Base-by-base conservation (phyloP, 2,797 vertebrate genomes). In the Ispidina picta region DNA sequence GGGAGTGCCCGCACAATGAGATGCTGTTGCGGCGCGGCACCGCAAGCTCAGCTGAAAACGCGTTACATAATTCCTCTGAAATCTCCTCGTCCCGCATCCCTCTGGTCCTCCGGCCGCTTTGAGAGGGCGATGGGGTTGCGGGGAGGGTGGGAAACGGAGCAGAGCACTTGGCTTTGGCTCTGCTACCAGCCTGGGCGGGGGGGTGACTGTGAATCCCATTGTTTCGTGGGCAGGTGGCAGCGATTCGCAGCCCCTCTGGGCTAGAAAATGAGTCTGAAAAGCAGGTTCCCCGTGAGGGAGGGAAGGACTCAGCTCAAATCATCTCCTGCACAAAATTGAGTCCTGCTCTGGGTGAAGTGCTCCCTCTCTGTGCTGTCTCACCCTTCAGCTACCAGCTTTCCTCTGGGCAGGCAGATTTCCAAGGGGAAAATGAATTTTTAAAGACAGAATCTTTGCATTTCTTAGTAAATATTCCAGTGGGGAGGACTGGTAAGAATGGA, bases 61-160 rank as follows among this genome's bases (percentile, higher is more conserved):
- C n/a, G 0, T 80, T 87, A n/a, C 79, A 58, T 89, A 69, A 91
- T 69, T 65, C 2, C 44, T 19, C 52, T 6, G 33, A 10, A 8
- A 71, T 3, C 59, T 9, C 18, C 76, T 21, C 4, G 15, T 25
- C 6, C 19, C 6, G 41, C 5, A 1, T 33, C 56, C 22, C 0
- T 2, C 23, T 13, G 12, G 43, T 7, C 15, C 21, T 13, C 10
- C 1, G 49, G 44, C 2, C 8, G 3, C 39, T 64, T 1, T 12
- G 26, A 13, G 9, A n/a, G 23, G 51, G 48, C 17, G 4, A 17
- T 29, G 51, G 28, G 59, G 19, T 39, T 6, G 29, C 2, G 4
- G 78, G 0, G 60, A 65, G 6, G 5, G 0, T 3, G 55, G 5
- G 60, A 25, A 65, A 46, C 1, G 3, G 89, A 55, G 64, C 18